Evolutionary conservation across 2,113 vertebrate species (phyloP).

Genomic region (Boleophthalmus pectinirostris): DNA sequence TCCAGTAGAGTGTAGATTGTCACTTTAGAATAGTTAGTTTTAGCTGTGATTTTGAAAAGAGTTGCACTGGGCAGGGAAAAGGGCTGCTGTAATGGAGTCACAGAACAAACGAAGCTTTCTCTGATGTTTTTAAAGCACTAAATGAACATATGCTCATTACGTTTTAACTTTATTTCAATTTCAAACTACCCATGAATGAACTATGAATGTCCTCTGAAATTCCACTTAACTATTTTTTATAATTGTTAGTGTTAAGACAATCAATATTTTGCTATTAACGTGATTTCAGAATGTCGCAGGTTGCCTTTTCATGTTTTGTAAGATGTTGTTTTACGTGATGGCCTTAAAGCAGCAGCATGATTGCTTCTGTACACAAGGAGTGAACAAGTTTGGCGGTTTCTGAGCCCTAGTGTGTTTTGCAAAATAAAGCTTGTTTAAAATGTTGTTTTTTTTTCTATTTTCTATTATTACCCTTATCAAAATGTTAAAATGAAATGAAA

Average conservation of each 20-base stretch:
- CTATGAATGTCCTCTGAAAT: not conserved
- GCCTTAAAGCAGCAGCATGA: constrained; percentile 23
- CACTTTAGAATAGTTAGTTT: not conserved
- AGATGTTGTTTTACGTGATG: not conserved
- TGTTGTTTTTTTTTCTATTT: not conserved
- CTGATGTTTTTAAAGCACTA: not conserved
- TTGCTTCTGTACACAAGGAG: constrained; percentile 35
- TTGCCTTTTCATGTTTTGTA: constrained; percentile 11
- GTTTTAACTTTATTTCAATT: not conserved
- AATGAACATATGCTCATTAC: constrained; percentile 6
- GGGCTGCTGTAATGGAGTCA: not conserved
- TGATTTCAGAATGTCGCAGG: constrained; percentile 6
- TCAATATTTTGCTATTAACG: constrained; percentile 10
- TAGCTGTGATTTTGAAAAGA: not conserved
- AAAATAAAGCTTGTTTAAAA: constrained; percentile 47
- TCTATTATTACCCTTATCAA: not conserved
- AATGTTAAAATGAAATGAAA: not conserved
- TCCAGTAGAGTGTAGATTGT: not conserved
- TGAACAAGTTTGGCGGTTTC: constrained; percentile 17
- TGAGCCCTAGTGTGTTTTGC: constrained; percentile 34
- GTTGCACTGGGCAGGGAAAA: not conserved
- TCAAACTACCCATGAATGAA: not conserved
- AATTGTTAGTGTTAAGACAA: constrained; percentile 21
- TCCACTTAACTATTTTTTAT: not conserved
- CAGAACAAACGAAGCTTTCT: not conserved